Conservation (phyloP, 2,888 invertebrate genomes). For the Zelleria hepariella region DNA sequence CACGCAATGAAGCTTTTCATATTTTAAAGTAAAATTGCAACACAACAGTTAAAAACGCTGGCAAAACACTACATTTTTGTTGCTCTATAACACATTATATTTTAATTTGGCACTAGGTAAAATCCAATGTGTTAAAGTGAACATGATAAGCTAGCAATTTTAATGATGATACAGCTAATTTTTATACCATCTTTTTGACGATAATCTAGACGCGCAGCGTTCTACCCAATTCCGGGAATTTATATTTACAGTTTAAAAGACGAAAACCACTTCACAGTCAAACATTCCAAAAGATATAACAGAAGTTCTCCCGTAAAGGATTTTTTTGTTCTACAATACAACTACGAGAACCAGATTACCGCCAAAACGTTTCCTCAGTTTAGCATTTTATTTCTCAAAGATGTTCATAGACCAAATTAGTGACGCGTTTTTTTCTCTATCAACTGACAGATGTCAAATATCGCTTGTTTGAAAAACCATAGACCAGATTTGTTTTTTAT, state of each 20-base stretch:
- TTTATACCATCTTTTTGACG: neutral
- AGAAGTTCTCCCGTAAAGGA: neutral
- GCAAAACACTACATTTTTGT: neutral
- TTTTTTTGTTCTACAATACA: neutral
- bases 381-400: neutral
- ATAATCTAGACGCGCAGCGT: too few species aligned
- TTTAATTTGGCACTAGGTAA: neutral
- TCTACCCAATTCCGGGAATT: too few species aligned
- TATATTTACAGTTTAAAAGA: neutral
- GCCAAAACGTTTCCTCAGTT: neutral
- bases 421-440: conserved; percentile 34
- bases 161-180: too few species aligned
- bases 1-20: neutral
- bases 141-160: too few species aligned
- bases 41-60: neutral
- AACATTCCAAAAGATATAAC: neutral
- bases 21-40: neutral
- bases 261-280: neutral
- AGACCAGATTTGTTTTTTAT: neutral
- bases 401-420: conserved; percentile 9
- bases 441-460: conserved; percentile 15
- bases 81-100: neutral
- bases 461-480: conserved; percentile 7
- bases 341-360: neutral
- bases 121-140: neutral